Evolutionary conservation across 64 coral and sea anemone genomes (phyloP).

Genomic region (Stichodactyla mertensii): DNA sequence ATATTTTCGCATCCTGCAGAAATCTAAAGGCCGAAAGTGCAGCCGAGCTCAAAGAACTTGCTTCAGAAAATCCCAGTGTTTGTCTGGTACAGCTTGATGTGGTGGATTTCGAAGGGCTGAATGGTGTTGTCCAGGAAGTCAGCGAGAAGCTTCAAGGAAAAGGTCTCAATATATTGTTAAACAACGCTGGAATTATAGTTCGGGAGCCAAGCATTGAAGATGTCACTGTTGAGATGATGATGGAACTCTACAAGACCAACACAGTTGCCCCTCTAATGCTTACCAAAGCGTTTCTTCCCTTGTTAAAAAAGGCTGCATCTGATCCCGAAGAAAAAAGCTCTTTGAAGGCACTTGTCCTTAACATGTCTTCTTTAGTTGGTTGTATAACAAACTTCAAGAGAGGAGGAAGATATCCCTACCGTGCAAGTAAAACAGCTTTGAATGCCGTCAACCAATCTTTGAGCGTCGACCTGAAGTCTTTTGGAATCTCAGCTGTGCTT

Average conservation of each 20-base stretch:
- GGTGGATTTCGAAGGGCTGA: slow-evolving; percentile 1
- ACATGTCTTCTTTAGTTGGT: slow-evolving; percentile 41
- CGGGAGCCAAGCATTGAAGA: slow-evolving; percentile 6
- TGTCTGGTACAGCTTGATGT: slow-evolving; percentile 47
- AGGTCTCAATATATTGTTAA: slow-evolving; percentile 56
- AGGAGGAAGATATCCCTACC: slow-evolving; percentile 30
- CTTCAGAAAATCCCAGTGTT: slow-evolving; percentile 18
- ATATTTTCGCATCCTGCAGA: slow-evolving; percentile 52
- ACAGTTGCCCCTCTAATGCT: slow-evolving; percentile 59
- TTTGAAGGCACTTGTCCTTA: slow-evolving; percentile 30
- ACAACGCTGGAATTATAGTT: slow-evolving; percentile 48
- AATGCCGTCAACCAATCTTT: slow-evolving; percentile 52
- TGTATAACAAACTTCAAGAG: slow-evolving; percentile 21
- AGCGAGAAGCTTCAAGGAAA: background rate
- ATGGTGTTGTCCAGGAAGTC: slow-evolving; percentile 26
- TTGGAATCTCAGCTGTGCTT: slow-evolving; percentile 37
- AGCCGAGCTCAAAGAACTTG: slow-evolving; percentile 31
- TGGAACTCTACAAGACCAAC: slow-evolving; percentile 37
- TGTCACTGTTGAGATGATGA: slow-evolving; percentile 49
- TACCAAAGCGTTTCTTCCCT: slow-evolving; percentile 27
- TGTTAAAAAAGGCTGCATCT: slow-evolving; percentile 32
- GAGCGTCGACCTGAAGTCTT: slow-evolving; percentile 38
- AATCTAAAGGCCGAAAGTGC: slow-evolving; percentile 10
- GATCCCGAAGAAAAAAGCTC: background rate
- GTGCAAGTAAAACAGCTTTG: slow-evolving; percentile 48